Evolutionary conservation across 92 coral and sea anemone species (phyloP), one percentile per base, ranked within the genome.

Genomic region (Zoanthus sansibaricus): DNA sequence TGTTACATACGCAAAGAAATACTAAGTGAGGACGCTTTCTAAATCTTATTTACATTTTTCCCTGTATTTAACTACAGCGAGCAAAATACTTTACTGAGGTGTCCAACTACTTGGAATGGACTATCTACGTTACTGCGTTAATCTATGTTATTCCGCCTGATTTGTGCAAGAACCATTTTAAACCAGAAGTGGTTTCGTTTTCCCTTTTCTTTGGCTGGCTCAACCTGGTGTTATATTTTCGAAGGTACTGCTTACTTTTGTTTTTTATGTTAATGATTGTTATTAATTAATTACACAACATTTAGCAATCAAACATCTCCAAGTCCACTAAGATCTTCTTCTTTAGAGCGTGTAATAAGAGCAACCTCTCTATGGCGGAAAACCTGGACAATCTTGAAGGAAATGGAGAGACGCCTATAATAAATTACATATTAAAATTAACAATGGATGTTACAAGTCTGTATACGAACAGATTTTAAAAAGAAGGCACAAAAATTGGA

Each of bases 121-220:
- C 86, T 15, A 93, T 94, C 83, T 94, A 94, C 90, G 90, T 84
- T 51, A 66, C 90, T 12, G 94, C 98, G 6, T 61, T 94, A 68
- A 86, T 87, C 44, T 94, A 91, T 71, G 88, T 89, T 46, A 25
- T 89, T 30, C 93, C 94, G 31, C 88, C 66, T 0, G 11, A 61
- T 25, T 64, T 87, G 49, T 80, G 85, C 17, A 80, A 80, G 70
- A 14, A 48, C 18, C 85, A 80, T 49, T 80, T 80, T 51, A 80
- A 80, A 11, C 85, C 85, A 72, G 85, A 80, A 47, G 85, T 80
- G 42, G 85, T 80, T 21, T 94, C 98, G 14, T 71, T 83, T 69
- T 94, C 98, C 13, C 89, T 93, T 16, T 94, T 94, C 89, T 89
- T 94, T 61, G 94, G 94, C 79, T 94, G 98, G 98, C 87, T 94